Evolutionary conservation across 2,888 invertebrate genomes (phyloP), one percentile per base, ranked within the genome.

Genomic region (Eupeodes luniger): DNA sequence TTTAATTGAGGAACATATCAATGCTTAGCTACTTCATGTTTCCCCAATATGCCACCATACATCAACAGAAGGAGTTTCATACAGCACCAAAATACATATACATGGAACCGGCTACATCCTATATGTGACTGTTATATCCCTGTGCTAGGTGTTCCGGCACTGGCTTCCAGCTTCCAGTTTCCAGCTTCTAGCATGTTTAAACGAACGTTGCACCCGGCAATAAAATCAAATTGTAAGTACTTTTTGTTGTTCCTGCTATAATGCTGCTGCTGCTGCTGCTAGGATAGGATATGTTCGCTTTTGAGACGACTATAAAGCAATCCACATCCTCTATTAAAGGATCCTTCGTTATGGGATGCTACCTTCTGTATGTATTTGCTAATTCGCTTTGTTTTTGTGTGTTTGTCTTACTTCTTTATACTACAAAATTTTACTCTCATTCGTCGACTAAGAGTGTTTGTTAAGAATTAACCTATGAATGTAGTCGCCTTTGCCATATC

Each of bases 181-280:
- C 3, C 40, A 40, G 40, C 5, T 40, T 66, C 47, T 66, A 66
- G 66, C 14, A 49, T 86, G 70, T 86, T 86, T 86, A 86, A 70
- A 69, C 86, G 82, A 86, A 64, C 86, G 82, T 86, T 86, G 86
- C 86, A 82, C 82, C 79, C 82, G 67, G 49, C 62, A 75, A 62
- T 62, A 53, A 59, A 77, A 51, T 40, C 55, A 77, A 74, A 72
- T 57, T 69, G 69, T 69, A 69, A 53, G 69, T 69, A 40, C 53
- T 53, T 69, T 69, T 53, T 36, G 51, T 69, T 69, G 53, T 36
- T 53, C 5, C 5, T 36, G 36, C 7, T 36, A 6, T 7, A 19
- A 19, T 36, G 36, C 1, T 36, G 36, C 36, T 36, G 36, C 36
- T 36, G 36, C 36, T 40, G 6, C 40, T 40, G 40, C 40, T 40